A percentile compares a stretch with the other conserved stretches of the same genome.
phyloP scores from a whole-genome alignment of 2,888 invertebrate genomes.

The Lottia gigantea region DNA sequence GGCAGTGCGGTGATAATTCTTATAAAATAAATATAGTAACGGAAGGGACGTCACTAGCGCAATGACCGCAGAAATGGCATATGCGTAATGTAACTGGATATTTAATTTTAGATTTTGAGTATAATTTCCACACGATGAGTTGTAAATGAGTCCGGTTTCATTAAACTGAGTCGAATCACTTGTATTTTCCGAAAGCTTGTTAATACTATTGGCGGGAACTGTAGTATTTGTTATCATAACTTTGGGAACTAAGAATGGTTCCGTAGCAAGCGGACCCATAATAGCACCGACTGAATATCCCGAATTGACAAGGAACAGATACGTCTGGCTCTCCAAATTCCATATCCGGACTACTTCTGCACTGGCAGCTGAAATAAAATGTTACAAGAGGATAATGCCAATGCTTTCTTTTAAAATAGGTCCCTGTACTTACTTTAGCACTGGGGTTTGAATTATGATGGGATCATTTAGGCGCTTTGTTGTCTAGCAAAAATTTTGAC shows the following conservation, averaged over 20 bases:
- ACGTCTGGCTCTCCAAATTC: background rate
- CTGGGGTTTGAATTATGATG: too few species aligned
- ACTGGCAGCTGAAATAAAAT: background rate
- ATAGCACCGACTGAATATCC: background rate
- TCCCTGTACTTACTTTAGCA: too few species aligned
- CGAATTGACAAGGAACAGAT: background rate
- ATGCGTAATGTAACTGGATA: background rate
- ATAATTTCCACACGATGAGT: background rate
- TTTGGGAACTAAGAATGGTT: background rate
- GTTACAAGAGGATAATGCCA: too few species aligned
- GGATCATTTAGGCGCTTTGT: too few species aligned
- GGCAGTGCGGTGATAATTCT: background rate
- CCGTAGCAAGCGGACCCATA: background rate
- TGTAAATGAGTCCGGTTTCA: background rate
- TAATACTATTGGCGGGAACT: too few species aligned
- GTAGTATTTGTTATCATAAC: background rate
- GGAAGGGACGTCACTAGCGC: background rate
- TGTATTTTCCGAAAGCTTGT: too few species aligned
- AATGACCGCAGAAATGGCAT: background rate
- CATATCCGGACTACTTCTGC: background rate
- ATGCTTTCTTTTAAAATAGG: too few species aligned
- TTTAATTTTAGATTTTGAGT: background rate
- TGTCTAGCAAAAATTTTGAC: too few species aligned
- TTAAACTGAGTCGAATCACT: too few species aligned
- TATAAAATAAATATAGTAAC: background rate